Percentiles rank a stretch among this genome's conserved stretches.
Evolutionary conservation across 1,140 invertebrate species (phyloP).

Genomic region (Acyrthosiphon pisum): DNA sequence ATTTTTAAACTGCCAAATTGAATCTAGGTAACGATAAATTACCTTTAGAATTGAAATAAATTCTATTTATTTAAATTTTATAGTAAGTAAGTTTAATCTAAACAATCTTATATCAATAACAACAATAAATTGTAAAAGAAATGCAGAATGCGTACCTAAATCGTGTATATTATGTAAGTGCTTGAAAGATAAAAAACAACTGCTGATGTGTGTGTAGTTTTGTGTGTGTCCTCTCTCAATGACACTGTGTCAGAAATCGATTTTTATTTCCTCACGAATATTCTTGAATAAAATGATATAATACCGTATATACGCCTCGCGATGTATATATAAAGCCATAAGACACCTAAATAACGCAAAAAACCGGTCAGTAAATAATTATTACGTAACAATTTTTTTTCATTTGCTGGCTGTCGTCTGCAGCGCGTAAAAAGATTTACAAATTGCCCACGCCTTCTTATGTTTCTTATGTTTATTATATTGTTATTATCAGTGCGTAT

Average conservation of each 20-base stretch:
- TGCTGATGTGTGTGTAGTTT: background rate
- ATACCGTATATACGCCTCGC: background rate
- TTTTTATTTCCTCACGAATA: background rate
- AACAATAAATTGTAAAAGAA: background rate
- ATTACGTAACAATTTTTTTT: background rate
- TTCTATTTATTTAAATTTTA: background rate
- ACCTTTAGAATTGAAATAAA: too few species aligned
- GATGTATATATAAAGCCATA: background rate
- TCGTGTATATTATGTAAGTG: background rate
- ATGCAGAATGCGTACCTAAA: background rate
- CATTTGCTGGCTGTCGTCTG: background rate
- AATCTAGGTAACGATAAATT: too few species aligned
- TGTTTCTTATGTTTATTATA: background rate
- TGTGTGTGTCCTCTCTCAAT: background rate
- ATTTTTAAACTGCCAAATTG: too few species aligned
- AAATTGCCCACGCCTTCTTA: background rate
- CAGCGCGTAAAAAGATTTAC: background rate
- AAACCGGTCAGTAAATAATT: slow-evolving; percentile 3
- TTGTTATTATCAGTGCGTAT: background rate
- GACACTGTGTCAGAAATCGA: background rate
- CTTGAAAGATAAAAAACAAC: background rate
- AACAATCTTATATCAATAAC: background rate
- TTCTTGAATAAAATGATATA: background rate
- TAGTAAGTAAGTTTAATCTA: background rate
- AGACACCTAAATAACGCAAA: background rate